phyloP scores from a whole-genome alignment of 2,888 invertebrate genomes.

The Smittia aterrima region DNA sequence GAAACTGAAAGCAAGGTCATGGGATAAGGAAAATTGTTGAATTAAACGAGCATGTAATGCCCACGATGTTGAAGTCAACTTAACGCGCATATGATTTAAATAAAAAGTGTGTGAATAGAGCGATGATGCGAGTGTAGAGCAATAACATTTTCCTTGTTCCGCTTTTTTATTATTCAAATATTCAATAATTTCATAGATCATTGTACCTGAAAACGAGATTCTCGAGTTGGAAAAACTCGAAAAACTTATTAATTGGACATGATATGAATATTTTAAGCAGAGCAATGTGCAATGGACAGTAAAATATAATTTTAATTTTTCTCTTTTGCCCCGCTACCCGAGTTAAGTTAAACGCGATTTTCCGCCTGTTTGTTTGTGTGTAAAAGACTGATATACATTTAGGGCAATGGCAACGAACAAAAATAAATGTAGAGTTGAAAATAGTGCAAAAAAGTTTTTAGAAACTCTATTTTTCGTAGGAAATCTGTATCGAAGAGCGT shows the following conservation, averaged over 20 bases:
- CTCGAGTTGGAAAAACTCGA: too few relatives aligned
- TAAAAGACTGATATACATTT: conserved; percentile 7
- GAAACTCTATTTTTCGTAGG: conserved; percentile 16
- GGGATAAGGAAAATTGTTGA: conserved; percentile 29
- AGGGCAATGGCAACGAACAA: background rate
- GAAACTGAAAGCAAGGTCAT: conserved; percentile 35
- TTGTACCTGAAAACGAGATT: background rate
- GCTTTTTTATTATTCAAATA: too few relatives aligned
- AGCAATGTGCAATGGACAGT: background rate
- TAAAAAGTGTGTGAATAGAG: background rate
- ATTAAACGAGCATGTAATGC: background rate
- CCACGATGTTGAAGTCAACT: background rate
- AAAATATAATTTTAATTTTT: background rate
- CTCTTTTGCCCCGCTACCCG: background rate
- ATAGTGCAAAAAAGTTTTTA: conserved; percentile 16
- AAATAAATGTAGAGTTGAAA: background rate
- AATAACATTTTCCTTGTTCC: background rate
- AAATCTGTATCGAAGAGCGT: conserved; percentile 1
- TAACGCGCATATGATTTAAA: background rate
- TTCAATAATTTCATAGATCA: background rate
- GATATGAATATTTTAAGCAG: background rate
- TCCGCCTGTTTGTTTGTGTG: background rate
- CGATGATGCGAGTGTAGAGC: background rate
- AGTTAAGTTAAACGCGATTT: background rate
- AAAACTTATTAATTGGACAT: background rate